phyloP scores from a whole-genome alignment of 2,113 vertebrate species.

The Pycnonotus jocosus region DNA sequence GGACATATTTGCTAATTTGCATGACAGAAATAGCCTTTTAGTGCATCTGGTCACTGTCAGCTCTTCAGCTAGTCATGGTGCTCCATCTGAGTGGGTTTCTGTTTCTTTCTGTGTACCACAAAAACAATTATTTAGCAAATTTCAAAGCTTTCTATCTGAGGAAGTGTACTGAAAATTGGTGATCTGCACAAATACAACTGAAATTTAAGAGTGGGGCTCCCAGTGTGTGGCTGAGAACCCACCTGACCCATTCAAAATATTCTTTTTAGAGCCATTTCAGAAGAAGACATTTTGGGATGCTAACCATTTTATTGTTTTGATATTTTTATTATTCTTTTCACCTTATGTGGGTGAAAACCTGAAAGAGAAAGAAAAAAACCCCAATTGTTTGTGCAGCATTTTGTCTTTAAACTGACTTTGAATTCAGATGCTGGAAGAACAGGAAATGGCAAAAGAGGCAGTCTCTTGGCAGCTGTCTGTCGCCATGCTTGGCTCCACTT shows the following conservation, averaged over 20 bases:
- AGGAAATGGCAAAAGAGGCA: background rate
- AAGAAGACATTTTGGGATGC: background rate
- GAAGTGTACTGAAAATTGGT: background rate
- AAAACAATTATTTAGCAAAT: background rate
- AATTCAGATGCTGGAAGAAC: background rate
- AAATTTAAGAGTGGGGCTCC: background rate
- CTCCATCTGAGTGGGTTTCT: background rate
- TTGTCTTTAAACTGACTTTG: background rate
- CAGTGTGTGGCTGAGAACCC: background rate
- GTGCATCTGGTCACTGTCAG: background rate
- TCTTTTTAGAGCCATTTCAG: background rate
- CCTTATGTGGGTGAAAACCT: background rate
- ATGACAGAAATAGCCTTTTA: background rate
- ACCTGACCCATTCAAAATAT: background rate
- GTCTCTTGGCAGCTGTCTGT: background rate
- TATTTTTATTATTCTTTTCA: background rate
- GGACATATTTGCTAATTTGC: background rate
- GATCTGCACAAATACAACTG: background rate
- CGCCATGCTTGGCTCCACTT: background rate
- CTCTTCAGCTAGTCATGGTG: background rate
- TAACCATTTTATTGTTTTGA: too few species aligned
- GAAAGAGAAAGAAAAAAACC: background rate
- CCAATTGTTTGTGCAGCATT: background rate
- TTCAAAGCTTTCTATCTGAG: background rate
- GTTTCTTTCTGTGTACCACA: background rate